Percentiles rank a stretch among this genome's conserved stretches.
These are phyloP conservation scores for Raja brachyura DNA, from an alignment of 2,113 vertebrate genomes.

Conservation along the genomic window DNA sequence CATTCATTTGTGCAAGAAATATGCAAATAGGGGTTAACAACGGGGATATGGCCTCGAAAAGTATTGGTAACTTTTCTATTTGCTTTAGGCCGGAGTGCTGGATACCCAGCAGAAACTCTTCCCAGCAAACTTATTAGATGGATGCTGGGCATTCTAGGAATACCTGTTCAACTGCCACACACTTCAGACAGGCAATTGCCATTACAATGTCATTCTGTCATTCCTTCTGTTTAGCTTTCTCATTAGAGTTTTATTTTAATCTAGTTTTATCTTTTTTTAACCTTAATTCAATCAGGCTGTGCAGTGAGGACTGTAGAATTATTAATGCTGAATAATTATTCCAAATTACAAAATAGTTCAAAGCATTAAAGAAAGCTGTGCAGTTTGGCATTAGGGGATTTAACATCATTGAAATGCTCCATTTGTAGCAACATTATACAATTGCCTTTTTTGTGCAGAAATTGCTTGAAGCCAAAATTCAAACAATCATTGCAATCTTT, in stretches of 20 bases:
- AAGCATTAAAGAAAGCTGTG: background rate
- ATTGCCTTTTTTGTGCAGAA: background rate
- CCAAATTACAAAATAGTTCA: background rate
- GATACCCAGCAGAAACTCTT: background rate
- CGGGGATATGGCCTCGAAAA: background rate
- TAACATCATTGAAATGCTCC: constrained; percentile 20
- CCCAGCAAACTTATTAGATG: background rate
- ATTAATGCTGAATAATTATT: background rate
- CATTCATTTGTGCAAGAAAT: background rate
- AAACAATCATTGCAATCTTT: constrained; percentile 26
- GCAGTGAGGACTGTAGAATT: background rate
- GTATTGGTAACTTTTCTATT: background rate
- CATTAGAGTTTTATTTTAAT: background rate
- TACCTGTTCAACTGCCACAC: background rate
- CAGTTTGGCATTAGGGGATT: background rate
- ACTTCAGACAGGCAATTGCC: background rate
- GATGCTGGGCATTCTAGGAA: background rate
- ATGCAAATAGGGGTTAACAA: background rate
- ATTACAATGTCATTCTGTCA: background rate
- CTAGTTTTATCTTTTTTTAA: background rate
- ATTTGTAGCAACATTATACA: background rate
- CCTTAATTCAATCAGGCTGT: background rate
- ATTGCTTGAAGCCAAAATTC: constrained; percentile 16
- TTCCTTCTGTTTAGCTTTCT: background rate
- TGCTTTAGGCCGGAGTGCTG: background rate